phyloP scores from a whole-genome alignment of 1,140 invertebrate genomes.

The Papilio aristodemus region DNA sequence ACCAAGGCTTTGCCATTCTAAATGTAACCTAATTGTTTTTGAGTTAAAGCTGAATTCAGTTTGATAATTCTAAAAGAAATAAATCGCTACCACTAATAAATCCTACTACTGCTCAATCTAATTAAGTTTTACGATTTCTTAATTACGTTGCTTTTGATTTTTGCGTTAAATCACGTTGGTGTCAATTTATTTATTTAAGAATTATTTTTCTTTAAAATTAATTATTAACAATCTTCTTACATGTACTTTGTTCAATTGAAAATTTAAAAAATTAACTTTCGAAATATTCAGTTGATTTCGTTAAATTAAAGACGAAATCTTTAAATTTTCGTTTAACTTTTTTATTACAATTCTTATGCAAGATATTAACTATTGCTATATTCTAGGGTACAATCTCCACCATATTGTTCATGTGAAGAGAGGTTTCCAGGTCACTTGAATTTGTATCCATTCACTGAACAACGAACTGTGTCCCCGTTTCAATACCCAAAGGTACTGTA shows the following conservation, averaged over 20 bases:
- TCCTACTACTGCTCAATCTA: neutral
- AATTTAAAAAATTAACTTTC: too few species aligned
- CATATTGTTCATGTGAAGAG: neutral
- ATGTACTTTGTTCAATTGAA: too few species aligned
- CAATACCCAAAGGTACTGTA: neutral
- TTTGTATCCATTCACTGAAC: constrained; percentile 2
- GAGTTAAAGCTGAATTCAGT: neutral
- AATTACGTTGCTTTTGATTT: constrained; percentile 7
- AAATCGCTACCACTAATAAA: constrained; percentile 4
- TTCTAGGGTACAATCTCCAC: too few species aligned
- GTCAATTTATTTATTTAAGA: too few species aligned
- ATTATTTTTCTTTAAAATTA: neutral
- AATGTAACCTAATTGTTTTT: neutral
- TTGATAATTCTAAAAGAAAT: neutral
- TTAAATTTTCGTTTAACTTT: too few species aligned
- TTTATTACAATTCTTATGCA: neutral
- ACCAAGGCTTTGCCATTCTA: neutral
- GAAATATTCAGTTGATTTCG: too few species aligned
- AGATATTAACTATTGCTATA: too few species aligned
- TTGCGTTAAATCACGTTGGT: neutral
- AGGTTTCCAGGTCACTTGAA: neutral
- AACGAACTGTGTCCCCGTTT: neutral
- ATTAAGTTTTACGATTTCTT: constrained; percentile 13
- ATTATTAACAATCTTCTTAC: too few species aligned
- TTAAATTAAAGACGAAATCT: too few species aligned